phyloP scores from a whole-genome alignment of 2,888 invertebrate genomes.

The Pyrgus malvae region DNA sequence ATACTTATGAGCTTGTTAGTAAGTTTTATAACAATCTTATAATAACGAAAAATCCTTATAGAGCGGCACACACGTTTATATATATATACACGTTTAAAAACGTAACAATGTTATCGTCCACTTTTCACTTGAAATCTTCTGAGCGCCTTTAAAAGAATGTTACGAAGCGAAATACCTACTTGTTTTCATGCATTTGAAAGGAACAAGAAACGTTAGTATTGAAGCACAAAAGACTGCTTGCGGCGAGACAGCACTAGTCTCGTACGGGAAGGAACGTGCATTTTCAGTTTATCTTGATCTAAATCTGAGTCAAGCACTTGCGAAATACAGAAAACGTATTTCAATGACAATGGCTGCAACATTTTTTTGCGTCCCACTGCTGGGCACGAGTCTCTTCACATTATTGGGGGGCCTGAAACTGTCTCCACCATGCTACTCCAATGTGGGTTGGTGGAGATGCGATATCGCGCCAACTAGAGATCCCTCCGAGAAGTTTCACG shows the following conservation, averaged over 20 bases:
- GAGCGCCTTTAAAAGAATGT: neutral
- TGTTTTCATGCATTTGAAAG: conserved; percentile 3
- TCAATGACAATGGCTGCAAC: too few relatives aligned
- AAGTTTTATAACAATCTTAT: too few relatives aligned
- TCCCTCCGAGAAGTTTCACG: too few relatives aligned
- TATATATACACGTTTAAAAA: neutral
- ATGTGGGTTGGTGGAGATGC: too few relatives aligned
- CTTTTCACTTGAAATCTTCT: neutral
- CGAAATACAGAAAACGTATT: neutral
- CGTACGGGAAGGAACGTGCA: neutral
- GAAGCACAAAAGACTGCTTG: conserved; percentile 5
- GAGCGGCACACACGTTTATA: neutral
- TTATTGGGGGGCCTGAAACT: too few relatives aligned
- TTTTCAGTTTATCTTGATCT: conserved; percentile 6
- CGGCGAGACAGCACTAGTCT: neutral
- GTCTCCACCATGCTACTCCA: too few relatives aligned
- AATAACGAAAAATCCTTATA: neutral
- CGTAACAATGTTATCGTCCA: neutral
- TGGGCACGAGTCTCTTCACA: too few relatives aligned
- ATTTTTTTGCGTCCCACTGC: too few relatives aligned
- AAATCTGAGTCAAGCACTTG: neutral
- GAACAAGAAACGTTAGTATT: conserved; percentile 5
- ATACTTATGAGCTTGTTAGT: too few relatives aligned
- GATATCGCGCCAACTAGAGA: too few relatives aligned
- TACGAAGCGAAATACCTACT: neutral